Percentiles rank a stretch among this genome's conserved stretches.
These are phyloP conservation scores for Petromus typicus DNA, from an alignment of 2,113 vertebrate genomes.

Conservation along the genomic window DNA sequence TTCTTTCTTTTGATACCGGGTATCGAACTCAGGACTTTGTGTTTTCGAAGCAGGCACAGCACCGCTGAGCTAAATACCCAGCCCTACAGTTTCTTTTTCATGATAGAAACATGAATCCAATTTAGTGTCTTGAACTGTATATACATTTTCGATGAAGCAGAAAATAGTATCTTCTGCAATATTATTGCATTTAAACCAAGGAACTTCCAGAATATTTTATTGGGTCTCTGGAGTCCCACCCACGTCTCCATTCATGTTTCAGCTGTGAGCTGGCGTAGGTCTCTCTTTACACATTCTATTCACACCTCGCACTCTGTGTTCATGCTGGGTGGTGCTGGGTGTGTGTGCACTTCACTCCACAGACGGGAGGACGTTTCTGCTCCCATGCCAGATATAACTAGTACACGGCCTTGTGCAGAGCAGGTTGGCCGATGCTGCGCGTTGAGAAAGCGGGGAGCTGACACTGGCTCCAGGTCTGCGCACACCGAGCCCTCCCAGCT, in stretches of 20 bases:
- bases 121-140: background rate
- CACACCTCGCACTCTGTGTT: background rate
- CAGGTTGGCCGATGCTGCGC: background rate
- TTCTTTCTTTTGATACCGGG: too few species aligned
- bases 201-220: background rate
- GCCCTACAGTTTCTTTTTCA: background rate
- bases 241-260: background rate
- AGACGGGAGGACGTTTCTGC: background rate
- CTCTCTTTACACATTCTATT: background rate
- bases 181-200: background rate
- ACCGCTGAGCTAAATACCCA: too few species aligned
- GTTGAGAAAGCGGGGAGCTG: background rate
- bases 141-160: background rate
- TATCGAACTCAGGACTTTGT: too few species aligned
- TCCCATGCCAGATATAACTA: background rate
- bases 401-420: background rate
- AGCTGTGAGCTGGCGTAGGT: background rate
- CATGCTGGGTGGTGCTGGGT: background rate
- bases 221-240: conserved; percentile 3
- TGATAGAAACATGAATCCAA: background rate
- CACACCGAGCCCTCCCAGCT: rapidly evolving
- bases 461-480: rapidly evolving
- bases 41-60: too few species aligned
- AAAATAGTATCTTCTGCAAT: background rate
- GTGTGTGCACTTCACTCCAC: background rate